A percentile compares a stretch with the other conserved stretches of the same genome.
phyloP scores from a whole-genome alignment of 2,888 invertebrate species.

The Ptilodon capucinus region DNA sequence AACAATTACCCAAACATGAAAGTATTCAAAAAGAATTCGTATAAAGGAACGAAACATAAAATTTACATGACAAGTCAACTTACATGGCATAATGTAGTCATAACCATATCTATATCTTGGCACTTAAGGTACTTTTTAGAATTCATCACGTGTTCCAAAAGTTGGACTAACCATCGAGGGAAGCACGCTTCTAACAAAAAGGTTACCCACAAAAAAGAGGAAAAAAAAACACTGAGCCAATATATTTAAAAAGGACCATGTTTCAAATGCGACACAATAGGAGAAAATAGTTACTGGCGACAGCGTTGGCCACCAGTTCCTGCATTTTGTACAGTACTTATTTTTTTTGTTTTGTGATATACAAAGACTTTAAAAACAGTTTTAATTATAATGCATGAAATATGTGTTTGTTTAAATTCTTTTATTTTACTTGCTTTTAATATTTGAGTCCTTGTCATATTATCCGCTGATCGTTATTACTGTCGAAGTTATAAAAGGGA shows the following conservation, averaged over 20 bases:
- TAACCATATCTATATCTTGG: conserved; percentile 61
- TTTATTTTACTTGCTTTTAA: background rate
- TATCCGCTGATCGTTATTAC: background rate
- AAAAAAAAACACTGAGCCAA: conserved; percentile 56
- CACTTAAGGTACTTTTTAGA: conserved; percentile 66
- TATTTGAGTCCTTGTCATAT: too few relatives aligned
- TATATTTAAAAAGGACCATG: conserved; percentile 67
- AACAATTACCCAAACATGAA: conserved; percentile 46
- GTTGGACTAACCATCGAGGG: conserved; percentile 54
- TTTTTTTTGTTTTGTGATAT: conserved; percentile 13
- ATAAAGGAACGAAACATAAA: conserved; percentile 50
- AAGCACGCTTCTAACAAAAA: conserved; percentile 69
- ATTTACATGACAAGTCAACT: conserved; percentile 68
- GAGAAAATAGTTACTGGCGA: conserved; percentile 68
- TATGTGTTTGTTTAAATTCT: background rate
- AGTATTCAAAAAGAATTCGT: conserved; percentile 45
- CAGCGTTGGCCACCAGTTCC: conserved; percentile 53
- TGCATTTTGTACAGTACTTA: conserved; percentile 35
- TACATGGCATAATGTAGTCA: conserved; percentile 59
- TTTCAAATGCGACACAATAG: conserved; percentile 67
- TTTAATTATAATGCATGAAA: conserved; percentile 3
- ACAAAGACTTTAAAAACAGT: conserved; percentile 6
- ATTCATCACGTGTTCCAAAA: conserved; percentile 71
- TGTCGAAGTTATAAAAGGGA: conserved; percentile 3
- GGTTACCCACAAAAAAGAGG: conserved; percentile 48